Evolutionary conservation across 2,797 vertebrate genomes (phyloP).

Genomic region (Rhyacichthys aspro): DNA sequence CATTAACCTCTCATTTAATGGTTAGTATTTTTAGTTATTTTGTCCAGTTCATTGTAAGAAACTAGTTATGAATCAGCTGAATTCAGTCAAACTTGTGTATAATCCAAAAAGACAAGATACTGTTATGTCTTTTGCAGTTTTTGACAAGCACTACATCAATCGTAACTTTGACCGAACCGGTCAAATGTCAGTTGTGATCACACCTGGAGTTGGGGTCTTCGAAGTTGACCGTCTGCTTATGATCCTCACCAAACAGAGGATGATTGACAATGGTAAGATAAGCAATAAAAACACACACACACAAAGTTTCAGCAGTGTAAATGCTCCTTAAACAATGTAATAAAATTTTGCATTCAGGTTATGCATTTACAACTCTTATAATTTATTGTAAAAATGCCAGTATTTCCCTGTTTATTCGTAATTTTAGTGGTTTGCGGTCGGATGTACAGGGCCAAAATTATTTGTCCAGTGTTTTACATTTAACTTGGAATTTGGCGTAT

Average conservation of each 20-base stretch:
- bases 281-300: neutral
- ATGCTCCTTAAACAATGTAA: too few relatives aligned
- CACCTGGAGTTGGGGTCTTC: constrained; percentile 94
- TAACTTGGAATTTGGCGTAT: too few relatives aligned
- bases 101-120: too few relatives aligned
- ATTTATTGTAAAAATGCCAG: too few relatives aligned
- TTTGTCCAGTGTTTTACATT: too few relatives aligned
- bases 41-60: neutral
- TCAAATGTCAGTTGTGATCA: constrained; percentile 99
- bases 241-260: constrained; percentile 98
- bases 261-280: constrained; percentile 96
- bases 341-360: too few relatives aligned
- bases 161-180: constrained; percentile 97
- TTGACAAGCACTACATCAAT: constrained; percentile 99
- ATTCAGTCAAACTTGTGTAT: too few relatives aligned
- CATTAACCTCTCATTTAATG: constrained; percentile 98
- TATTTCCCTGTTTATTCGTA: too few relatives aligned
- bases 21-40: constrained; percentile 67
- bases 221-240: constrained; percentile 98
- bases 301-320: neutral
- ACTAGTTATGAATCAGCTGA: too few relatives aligned
- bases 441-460: too few relatives aligned
- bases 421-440: too few relatives aligned
- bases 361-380: too few relatives aligned
- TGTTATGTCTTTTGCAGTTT: constrained; percentile 78